Evolutionary conservation across 2,113 vertebrate species (phyloP), one percentile per base, ranked within the genome.

Genomic region (Noturus placidus): DNA sequence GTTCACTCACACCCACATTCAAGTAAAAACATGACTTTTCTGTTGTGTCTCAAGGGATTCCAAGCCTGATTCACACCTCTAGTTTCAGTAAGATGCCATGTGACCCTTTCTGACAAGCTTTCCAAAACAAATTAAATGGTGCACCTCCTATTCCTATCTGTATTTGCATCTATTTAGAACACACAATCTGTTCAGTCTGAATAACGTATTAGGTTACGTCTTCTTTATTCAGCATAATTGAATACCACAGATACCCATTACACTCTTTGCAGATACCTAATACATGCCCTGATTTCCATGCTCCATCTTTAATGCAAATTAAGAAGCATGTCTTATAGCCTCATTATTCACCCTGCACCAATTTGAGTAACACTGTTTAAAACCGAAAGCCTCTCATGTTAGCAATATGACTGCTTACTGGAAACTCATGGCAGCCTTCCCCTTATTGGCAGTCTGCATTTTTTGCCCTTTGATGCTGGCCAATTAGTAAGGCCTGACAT

Each of bases 401-500:
- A 63, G 90, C 90, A 89, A 92, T 92, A 92, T 87, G 80, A 88
- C 90, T 85, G 84, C 81, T 92, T 92, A 87, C 91, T 85, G 88
- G 83, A 92, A 90, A 92, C 86, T 92, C 89, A 89, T 90, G 59
- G 83, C 90, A 90, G 82, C 84, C 89, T 92, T 86, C 83, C 90
- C 82, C 89, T 92, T 91, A 92, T 92, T 93, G 91, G 91, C 89
- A 88, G 86, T 57, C 89, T 91, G 89, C 61, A 11, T 65, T 90
- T 92, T 90, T 89, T 92, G 89, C 93, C 91, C 91, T 92, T 92
- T 94, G 91, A 92, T 83, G 90, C 59, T 0, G 17, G 86, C 91
- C 91, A 92, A 93, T 89, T 87, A 86, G 88, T 84, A 79, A 88
- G 67, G 20, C 80, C 6, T 95, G 93, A 94, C 92, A 90, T 94